phyloP scores from a whole-genome alignment of 2,888 invertebrate species.

The Corythucha ciliata region DNA sequence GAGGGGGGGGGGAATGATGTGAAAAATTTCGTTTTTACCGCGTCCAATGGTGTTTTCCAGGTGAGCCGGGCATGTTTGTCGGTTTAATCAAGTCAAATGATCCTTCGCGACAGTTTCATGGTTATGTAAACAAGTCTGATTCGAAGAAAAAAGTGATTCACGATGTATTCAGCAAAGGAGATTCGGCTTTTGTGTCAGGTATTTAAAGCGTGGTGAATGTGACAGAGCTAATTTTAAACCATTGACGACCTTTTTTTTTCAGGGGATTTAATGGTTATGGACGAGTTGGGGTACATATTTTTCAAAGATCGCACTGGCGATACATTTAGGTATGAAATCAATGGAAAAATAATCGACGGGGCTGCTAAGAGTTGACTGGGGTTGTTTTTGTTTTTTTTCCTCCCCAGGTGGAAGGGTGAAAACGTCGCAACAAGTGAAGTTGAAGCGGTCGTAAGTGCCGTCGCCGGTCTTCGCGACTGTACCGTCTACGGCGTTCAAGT shows the following conservation, averaged over 20 bases:
- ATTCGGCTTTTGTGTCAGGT: slow-evolving; percentile 54
- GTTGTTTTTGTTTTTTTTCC: slow-evolving; percentile 6
- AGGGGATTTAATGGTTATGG: slow-evolving; percentile 81
- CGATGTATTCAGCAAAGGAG: slow-evolving; percentile 57
- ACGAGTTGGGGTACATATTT: slow-evolving; percentile 85
- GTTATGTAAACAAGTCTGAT: slow-evolving; percentile 53
- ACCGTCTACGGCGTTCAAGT: slow-evolving; percentile 47
- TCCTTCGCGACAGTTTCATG: slow-evolving; percentile 59
- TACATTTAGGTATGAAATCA: slow-evolving; percentile 53
- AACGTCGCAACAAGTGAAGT: slow-evolving; percentile 95
- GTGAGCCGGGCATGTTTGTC: slow-evolving; percentile 76
- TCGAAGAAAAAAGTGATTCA: slow-evolving; percentile 54
- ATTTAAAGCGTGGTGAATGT: slow-evolving; percentile 1
- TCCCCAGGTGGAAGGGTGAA: slow-evolving; percentile 82
- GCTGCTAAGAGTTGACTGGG: neutral
- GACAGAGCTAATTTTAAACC: neutral
- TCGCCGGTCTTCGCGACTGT: slow-evolving; percentile 42
- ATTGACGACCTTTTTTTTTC: slow-evolving; percentile 18
- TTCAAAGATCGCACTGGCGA: slow-evolving; percentile 86
- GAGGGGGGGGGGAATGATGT: neutral
- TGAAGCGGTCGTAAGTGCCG: slow-evolving; percentile 75
- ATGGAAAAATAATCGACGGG: neutral
- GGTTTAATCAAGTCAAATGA: slow-evolving; percentile 58
- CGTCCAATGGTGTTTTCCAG: slow-evolving; percentile 42
- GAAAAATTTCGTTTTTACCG: neutral